A percentile compares a stretch with the other conserved stretches of the same genome.
Evolutionary conservation across 2,888 invertebrate species (phyloP).

Genomic region (Sipunculus nudus): DNA sequence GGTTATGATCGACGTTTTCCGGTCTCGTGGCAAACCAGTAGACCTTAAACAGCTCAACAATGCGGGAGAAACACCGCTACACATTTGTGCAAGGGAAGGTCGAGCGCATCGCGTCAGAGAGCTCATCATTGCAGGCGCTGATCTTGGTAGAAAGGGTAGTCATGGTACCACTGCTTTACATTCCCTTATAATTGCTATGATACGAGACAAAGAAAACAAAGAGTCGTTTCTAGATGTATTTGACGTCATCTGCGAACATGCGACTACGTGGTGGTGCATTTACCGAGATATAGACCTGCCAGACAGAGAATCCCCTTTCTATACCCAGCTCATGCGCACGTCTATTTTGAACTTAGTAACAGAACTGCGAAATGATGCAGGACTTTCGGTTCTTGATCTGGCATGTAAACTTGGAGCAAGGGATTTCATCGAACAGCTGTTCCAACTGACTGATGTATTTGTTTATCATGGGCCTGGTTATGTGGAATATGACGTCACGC

Average conservation of each 20-base stretch:
- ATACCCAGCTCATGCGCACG: constrained; percentile 35
- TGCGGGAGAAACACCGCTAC: constrained; percentile 32
- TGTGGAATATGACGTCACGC: constrained; percentile 53
- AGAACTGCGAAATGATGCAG: constrained; percentile 48
- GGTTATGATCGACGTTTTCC: too few species aligned
- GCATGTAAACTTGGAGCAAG: constrained; percentile 50
- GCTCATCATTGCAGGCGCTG: constrained; percentile 49
- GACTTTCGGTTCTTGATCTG: constrained; percentile 48
- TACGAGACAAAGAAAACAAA: constrained; percentile 31
- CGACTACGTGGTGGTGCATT: constrained; percentile 56
- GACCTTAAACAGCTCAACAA: constrained; percentile 30
- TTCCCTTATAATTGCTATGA: constrained; percentile 43
- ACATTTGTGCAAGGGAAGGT: constrained; percentile 31
- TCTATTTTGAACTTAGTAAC: constrained; percentile 48
- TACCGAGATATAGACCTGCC: constrained; percentile 44
- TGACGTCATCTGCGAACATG: constrained; percentile 40
- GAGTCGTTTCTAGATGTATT: constrained; percentile 42
- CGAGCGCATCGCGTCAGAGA: constrained; percentile 35
- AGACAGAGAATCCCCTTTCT: constrained; percentile 42
- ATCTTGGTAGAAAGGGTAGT: constrained; percentile 45
- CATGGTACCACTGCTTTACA: constrained; percentile 59
- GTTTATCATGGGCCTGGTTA: constrained; percentile 32
- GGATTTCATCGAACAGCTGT: constrained; percentile 47
- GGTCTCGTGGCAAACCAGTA: too few species aligned
- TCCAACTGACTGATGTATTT: constrained; percentile 52